Evolutionary conservation across 2,797 vertebrate genomes (phyloP).

Genomic region (Taenioides sp.): DNA sequence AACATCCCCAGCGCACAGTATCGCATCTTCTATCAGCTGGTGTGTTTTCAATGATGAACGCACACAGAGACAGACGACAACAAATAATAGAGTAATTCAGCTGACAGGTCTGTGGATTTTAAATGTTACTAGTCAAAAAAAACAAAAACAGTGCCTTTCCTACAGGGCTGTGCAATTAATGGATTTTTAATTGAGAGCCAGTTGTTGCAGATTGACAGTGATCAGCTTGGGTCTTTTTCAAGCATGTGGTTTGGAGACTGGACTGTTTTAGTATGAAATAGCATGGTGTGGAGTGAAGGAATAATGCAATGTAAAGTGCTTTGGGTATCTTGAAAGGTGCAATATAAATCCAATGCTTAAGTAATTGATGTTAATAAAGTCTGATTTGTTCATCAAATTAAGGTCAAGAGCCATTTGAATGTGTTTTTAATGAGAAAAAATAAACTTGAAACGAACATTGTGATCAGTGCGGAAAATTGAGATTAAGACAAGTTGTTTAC

Average conservation of each 20-base stretch:
- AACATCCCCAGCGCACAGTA: constrained; percentile 1
- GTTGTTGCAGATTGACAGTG: neutral
- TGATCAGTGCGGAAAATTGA: no score
- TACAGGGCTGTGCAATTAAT: neutral
- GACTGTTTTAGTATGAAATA: neutral
- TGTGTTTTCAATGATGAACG: constrained; percentile 26
- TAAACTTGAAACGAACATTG: no score
- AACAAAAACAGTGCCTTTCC: neutral
- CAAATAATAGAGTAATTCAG: neutral
- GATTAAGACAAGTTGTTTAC: no score
- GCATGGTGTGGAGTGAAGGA: no score
- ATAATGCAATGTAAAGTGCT: no score
- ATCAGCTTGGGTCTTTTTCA: neutral
- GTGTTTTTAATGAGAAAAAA: no score
- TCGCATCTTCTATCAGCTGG: constrained; percentile 9
- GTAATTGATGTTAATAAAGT: no score
- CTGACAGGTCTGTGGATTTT: neutral
- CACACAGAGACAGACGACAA: neutral
- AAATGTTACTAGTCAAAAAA: neutral
- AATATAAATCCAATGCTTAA: no score
- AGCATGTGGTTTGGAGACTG: no score
- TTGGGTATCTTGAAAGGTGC: no score
- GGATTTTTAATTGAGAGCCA: neutral
- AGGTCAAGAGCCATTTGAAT: no score
- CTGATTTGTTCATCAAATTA: neutral